Base-by-base conservation (phyloP, 2,113 vertebrate species). In the Circaetus gallicus region DNA sequence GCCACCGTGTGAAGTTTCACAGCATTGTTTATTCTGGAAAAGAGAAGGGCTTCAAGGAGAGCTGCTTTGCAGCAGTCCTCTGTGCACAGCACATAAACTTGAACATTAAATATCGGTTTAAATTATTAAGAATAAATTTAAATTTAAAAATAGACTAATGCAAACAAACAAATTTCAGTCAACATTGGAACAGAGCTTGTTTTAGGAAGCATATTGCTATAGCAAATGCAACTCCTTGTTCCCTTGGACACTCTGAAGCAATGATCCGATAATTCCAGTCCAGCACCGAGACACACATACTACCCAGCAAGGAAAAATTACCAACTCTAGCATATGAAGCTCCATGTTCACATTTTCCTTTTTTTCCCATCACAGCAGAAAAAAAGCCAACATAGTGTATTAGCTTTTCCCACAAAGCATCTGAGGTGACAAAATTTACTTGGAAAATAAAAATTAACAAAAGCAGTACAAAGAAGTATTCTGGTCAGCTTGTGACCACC, bases 111-210 rank as follows among this genome's bases (percentile, higher is more conserved):
- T 80, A 91, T 38, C 2, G 17, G 29, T 89, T 80, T 95, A 92
- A 86, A 92, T 95, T 96, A 96, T 82, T 82, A 94, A 92, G 94
- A 93, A 91, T 94, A 96, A 94, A 56, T 50, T 79, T 85, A 87
- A 34, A 86, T 85, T 92, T 50, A 34, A 96, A 96, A 89, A 88
- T 72, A 95, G 84, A 76, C 42, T 71, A 83, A 78, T 25, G 55
- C 50, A 71, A 89, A 95, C 71, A 84, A 85, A 92, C 85, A 90
- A n/a, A 70, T 53, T 73, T 40, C 72, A 42, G 74, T 61, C 79
- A 80, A 71, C 86, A 55, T 1, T 53, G 55, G 81, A 93, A 90
- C 58, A 90, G 28, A 93, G 66, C 62, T 56, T 43, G 82, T 73
- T 82, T 90, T 71, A 92, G 67, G 26, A 76, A 95, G 86, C 38